Conservation (phyloP, 1,140 invertebrate species). For the Scaptomyza montana region DNA sequence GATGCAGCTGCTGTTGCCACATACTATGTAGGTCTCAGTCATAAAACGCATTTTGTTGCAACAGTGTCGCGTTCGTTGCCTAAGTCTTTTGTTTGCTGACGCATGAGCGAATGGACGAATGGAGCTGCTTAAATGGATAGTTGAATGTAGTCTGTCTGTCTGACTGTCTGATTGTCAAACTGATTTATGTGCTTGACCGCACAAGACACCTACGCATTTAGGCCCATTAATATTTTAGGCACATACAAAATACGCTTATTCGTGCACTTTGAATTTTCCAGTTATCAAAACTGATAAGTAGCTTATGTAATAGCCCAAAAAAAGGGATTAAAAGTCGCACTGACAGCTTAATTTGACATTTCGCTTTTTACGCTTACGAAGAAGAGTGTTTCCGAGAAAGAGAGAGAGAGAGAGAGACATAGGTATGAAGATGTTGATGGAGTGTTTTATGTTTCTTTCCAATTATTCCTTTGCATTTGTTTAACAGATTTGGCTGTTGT, state of each 20-base stretch:
- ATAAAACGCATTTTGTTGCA: slow-evolving; percentile 71
- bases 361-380: slow-evolving; percentile 42
- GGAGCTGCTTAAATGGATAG: slow-evolving; percentile 15
- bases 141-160: background rate
- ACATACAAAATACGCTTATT: slow-evolving; percentile 21
- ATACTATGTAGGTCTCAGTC: slow-evolving; percentile 7
- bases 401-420: background rate
- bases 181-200: slow-evolving; percentile 78
- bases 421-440: slow-evolving; percentile 59
- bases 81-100: slow-evolving; percentile 79
- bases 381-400: background rate
- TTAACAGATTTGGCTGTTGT: slow-evolving; percentile 68
- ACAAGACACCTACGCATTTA: slow-evolving; percentile 64
- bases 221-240: slow-evolving; percentile 62
- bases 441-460: slow-evolving; percentile 70
- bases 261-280: slow-evolving; percentile 51
- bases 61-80: slow-evolving; percentile 68
- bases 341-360: slow-evolving; percentile 82
- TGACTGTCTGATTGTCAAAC: slow-evolving; percentile 46
- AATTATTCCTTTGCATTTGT: slow-evolving; percentile 66
- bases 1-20: slow-evolving; percentile 64
- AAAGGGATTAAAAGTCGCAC: slow-evolving; percentile 76
- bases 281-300: slow-evolving; percentile 79
- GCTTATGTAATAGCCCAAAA: slow-evolving; percentile 73
- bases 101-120: slow-evolving; percentile 68